Conservation (phyloP, 1,140 invertebrate species). For the Drosophila nigromelanica region DNA sequence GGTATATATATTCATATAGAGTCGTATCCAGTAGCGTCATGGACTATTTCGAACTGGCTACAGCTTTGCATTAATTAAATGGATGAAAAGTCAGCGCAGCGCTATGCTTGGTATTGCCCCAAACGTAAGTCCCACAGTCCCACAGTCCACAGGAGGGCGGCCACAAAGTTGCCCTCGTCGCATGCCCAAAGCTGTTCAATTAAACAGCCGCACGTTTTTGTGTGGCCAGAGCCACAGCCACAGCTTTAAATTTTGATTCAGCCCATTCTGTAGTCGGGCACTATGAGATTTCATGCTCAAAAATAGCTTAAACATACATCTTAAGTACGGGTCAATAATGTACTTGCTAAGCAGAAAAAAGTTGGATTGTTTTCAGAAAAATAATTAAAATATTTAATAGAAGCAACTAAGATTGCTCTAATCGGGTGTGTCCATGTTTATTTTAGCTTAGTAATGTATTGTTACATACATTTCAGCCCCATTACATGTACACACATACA, state of each 20-base stretch:
- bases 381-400: too few relatives aligned
- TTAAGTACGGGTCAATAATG: too few relatives aligned
- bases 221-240: slow-evolving; percentile 1
- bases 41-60: neutral
- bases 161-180: slow-evolving; percentile 26
- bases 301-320: too few relatives aligned
- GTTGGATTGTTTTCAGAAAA: too few relatives aligned
- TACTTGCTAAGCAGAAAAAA: too few relatives aligned
- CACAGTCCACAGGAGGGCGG: too few relatives aligned
- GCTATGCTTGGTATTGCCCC: neutral
- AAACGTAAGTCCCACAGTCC: neutral
- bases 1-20: neutral
- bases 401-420: too few relatives aligned
- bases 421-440: too few relatives aligned
- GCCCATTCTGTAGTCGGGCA: too few relatives aligned
- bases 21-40: neutral
- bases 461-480: too few relatives aligned
- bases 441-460: too few relatives aligned
- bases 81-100: slow-evolving; percentile 17
- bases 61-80: slow-evolving; percentile 14
- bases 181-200: slow-evolving; percentile 72
- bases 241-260: slow-evolving; percentile 3
- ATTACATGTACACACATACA: too few relatives aligned
- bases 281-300: neutral
- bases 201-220: slow-evolving; percentile 65